Conservation (phyloP, 2,113 vertebrate species). For the Dissostichus mawsoni region DNA sequence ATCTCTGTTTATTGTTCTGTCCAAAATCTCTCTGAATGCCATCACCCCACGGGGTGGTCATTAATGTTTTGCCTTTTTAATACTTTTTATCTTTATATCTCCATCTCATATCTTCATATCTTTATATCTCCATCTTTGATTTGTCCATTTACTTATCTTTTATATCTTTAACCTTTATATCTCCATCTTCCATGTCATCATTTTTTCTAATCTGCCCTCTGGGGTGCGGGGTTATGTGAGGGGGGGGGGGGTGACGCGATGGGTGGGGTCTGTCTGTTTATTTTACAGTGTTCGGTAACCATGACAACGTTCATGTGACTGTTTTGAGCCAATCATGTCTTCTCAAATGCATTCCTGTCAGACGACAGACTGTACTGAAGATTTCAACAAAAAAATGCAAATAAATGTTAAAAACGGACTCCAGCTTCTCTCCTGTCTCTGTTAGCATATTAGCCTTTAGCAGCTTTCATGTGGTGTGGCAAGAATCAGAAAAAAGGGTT, state of each 20-base stretch:
- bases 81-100: constrained; percentile 10
- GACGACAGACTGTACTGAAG: constrained; percentile 92
- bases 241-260: background rate
- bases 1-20: constrained; percentile 44
- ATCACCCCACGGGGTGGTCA: constrained; percentile 20
- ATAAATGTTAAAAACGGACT: constrained; percentile 75
- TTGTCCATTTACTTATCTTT: too few relatives aligned
- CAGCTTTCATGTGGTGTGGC: too few relatives aligned
- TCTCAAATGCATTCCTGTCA: constrained; percentile 98
- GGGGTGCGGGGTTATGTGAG: background rate
- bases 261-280: constrained; percentile 12
- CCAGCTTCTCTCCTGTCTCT: background rate
- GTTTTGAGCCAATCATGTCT: constrained; percentile 96
- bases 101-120: too few relatives aligned
- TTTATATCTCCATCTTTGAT: too few relatives aligned
- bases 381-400: constrained; percentile 85
- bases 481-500: too few relatives aligned
- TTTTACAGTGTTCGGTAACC: constrained; percentile 37
- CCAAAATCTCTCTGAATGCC: constrained; percentile 53
- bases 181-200: too few relatives aligned
- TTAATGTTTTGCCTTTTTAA: constrained; percentile 51
- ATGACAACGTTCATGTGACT: constrained; percentile 90
- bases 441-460: background rate
- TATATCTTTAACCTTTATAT: too few relatives aligned
- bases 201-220: too few relatives aligned